Conservation (phyloP, 2,888 invertebrate species). For the Corbicula japonica region DNA sequence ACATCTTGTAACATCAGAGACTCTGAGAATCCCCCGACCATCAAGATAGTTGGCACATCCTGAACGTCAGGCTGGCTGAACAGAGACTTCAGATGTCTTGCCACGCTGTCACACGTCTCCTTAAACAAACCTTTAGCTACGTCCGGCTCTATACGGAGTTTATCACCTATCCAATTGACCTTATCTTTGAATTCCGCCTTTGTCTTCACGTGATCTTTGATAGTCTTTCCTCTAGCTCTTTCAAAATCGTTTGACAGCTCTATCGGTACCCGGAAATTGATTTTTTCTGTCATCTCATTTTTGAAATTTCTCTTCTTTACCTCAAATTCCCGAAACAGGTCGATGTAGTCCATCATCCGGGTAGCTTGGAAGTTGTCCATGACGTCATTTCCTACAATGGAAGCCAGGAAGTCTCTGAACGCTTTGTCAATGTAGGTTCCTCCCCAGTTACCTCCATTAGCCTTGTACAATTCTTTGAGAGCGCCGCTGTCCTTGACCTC, state of each 20-base stretch:
- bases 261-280: constrained; percentile 49
- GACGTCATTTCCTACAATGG: constrained; percentile 46
- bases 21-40: constrained; percentile 72
- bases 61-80: constrained; percentile 36
- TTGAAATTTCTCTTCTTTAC: constrained; percentile 47
- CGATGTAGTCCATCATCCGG: constrained; percentile 46
- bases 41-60: constrained; percentile 59
- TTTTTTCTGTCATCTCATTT: constrained; percentile 31
- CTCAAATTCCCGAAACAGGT: constrained; percentile 52
- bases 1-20: constrained; percentile 58
- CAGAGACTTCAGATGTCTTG: constrained; percentile 49
- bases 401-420: constrained; percentile 41
- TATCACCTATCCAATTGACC: constrained; percentile 43
- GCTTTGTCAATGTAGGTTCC: constrained; percentile 55
- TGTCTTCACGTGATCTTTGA: constrained; percentile 34
- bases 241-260: constrained; percentile 23
- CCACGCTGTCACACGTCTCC: constrained; percentile 48
- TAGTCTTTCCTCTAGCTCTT: constrained; percentile 8
- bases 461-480: constrained; percentile 47
- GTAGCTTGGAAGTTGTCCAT: constrained; percentile 28
- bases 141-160: constrained; percentile 44
- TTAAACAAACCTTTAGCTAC: constrained; percentile 53
- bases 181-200: constrained; percentile 34
- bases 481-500: constrained; percentile 36
- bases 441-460: constrained; percentile 56